phyloP scores from a whole-genome alignment of 2,888 invertebrate genomes.

The Lutraria lutraria region DNA sequence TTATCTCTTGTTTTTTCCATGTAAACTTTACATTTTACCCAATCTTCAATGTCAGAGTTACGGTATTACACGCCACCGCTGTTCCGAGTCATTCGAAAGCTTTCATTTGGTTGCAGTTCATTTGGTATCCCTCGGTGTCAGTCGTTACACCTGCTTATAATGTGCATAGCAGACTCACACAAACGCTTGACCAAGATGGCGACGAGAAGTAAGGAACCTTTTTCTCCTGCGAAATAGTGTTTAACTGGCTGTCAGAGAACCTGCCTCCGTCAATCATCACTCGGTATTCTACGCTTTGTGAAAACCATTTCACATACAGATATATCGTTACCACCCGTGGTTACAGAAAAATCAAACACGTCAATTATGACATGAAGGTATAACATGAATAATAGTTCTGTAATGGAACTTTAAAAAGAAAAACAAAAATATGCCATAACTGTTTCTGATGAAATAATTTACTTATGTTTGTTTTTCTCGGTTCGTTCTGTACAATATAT shows the following conservation, averaged over 20 bases:
- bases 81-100: constrained; percentile 58
- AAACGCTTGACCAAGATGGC: constrained; percentile 62
- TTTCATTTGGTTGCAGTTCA: constrained; percentile 62
- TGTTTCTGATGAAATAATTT: neutral
- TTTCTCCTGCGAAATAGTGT: constrained; percentile 49
- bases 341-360: neutral
- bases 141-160: constrained; percentile 60
- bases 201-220: constrained; percentile 34
- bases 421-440: neutral
- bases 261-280: constrained; percentile 55
- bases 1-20: constrained; percentile 51
- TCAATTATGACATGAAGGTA: neutral
- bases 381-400: neutral
- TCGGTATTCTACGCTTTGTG: constrained; percentile 28
- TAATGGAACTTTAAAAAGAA: neutral
- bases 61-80: constrained; percentile 41
- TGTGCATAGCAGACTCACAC: constrained; percentile 49
- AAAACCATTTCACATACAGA: constrained; percentile 14
- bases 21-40: constrained; percentile 37
- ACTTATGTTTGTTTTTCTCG: neutral
- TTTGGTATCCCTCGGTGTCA: constrained; percentile 65
- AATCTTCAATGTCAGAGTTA: constrained; percentile 43
- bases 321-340: constrained; percentile 3
- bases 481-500: neutral
- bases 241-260: constrained; percentile 47